Base-by-base conservation (phyloP, 2,797 vertebrate species). In the Chiropotes sagulatus region DNA sequence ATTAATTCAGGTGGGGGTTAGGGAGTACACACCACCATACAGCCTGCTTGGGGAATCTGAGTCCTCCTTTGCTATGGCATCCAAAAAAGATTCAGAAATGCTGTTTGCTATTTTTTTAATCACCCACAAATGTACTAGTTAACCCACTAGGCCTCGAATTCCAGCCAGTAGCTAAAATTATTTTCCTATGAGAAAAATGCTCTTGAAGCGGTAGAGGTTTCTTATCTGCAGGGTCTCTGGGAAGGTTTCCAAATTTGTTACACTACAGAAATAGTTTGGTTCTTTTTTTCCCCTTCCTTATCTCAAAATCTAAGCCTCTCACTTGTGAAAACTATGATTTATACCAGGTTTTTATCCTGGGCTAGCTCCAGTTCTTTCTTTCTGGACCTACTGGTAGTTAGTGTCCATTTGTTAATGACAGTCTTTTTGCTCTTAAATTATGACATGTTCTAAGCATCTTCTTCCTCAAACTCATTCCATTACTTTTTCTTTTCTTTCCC, bases 141-240 rank as follows among this genome's bases (percentile, higher is more conserved):
- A 96, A 96, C 73, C 61, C 54, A 61, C n/a, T 24, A 70, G 8
- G 52, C n/a, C 58, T 94, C 12, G 12, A 93, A 80, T 93, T 73
- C 94, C 52, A 93, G 19, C 10, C 88, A 93, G 84, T 36, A 91
- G 76, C 58, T 92, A 80, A 97, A 97, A 88, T 91, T 88, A 96
- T 86, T 95, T 91, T 90, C 46, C 84, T 85, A 93, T 20, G 33
- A 92, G 57, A 94, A 96, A 96, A 96, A 81, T 30, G 30, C 11
- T 90, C 54, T 79, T 41, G 19, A 94, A 78, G n/a, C 4, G 1
- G 67, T 93, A 91, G 75, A 92, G 78, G 73, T 82, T 96, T 95
- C 88, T 95, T 50, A 85, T 93, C 46, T 96, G 36, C 76, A 94
- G 72, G 73, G 64, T 90, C 52, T 95, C 64, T 36, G 75, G 80